Evolutionary conservation across 2,888 invertebrate species (phyloP).

Genomic region (Lutraria lutraria): DNA sequence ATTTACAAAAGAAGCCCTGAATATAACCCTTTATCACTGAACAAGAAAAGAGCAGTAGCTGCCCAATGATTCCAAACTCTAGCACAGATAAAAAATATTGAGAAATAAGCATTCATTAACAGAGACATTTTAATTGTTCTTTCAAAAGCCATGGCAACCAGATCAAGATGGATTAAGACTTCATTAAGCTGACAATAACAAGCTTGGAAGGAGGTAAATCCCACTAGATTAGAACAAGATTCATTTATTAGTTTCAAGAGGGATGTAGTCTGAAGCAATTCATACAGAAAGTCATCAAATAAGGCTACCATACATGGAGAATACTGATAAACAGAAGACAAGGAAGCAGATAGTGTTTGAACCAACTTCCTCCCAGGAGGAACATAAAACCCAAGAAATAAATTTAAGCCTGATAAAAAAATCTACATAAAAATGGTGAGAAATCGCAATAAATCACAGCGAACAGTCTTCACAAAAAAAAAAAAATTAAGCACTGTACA

Average conservation of each 20-base stretch:
- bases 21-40: too few relatives aligned
- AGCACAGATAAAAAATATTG: not conserved
- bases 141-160: not conserved
- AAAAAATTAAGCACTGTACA: too few relatives aligned
- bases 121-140: not conserved
- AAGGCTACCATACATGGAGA: too few relatives aligned
- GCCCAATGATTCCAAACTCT: not conserved
- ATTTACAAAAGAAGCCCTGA: too few relatives aligned
- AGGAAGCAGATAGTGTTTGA: not conserved
- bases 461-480: too few relatives aligned
- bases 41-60: not conserved
- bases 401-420: too few relatives aligned
- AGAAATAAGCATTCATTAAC: not conserved
- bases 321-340: not conserved
- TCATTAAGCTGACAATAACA: not conserved
- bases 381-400: too few relatives aligned
- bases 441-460: too few relatives aligned
- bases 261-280: constrained; percentile 12
- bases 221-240: not conserved
- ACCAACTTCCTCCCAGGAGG: too few relatives aligned
- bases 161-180: not conserved
- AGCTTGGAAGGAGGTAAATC: not conserved
- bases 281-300: not conserved
- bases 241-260: constrained; percentile 12
- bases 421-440: too few relatives aligned